Base-by-base conservation (phyloP, 2,888 invertebrate species). In the Ommatoiulus sabulosus region DNA sequence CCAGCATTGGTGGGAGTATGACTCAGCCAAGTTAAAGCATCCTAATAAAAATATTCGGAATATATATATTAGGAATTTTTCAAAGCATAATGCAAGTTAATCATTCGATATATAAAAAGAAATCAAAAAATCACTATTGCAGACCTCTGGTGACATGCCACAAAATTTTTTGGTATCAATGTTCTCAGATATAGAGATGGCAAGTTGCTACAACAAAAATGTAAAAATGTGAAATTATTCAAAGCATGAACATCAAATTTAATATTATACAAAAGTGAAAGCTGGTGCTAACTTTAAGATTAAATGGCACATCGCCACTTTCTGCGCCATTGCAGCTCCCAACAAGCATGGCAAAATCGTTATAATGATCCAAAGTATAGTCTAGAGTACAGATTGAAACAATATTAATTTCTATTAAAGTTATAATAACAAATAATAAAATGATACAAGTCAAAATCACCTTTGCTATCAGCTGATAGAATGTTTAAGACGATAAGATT, bases 251-350 rank as follows among this genome's bases (percentile, higher is more conserved):
- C 35, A 35, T 15, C 52, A 15, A 52, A 17, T 52, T 52, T 15
- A 15, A 15, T 52, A 52, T 52, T 87, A 8, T 20, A 3, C 0
- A n/a, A 35, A 52, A 48, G n/a, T 0, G 6, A 15, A 84, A 35
- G 35, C 35, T n/a, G 17, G 57, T 8, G 44, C 52, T 87, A n/a
- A 72, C 87, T 24, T 87, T 87, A 4, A 87, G 87, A 43, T 63
- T 87, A 63, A 57, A 72, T 43, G 87, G 87, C 1, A 87, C 87
- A 24, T 87, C 72, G 15, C 87, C 87, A 87, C 87, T 87, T 35
- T 87, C 87, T 1, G 87, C 87, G 7, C 87, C 87, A 87, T 87
- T 87, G 20, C 87, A 72, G 72, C 43, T 87, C 3, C 87, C 87
- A 43, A 87, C 72, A 20, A 87, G 43, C 44, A 35, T 24, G 15